Evolutionary conservation across 1,140 invertebrate genomes (phyloP).

Genomic region (Cyclina sinensis): DNA sequence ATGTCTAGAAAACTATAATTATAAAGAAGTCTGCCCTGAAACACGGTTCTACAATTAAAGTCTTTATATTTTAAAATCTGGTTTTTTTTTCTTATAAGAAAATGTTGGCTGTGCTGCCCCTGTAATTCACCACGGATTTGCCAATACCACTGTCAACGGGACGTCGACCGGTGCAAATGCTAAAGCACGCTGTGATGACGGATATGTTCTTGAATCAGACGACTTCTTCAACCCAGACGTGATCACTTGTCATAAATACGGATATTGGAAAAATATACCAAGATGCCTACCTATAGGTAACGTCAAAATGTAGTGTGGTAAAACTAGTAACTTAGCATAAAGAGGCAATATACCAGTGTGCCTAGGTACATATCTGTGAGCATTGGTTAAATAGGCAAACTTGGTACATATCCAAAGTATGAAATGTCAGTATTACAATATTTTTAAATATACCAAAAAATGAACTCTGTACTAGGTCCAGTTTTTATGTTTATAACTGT

Average conservation of each 20-base stretch:
- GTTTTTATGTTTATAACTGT: too few species aligned
- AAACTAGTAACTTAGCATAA: neutral
- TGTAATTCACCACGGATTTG: neutral
- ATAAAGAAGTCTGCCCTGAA: too few species aligned
- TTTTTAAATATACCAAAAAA: too few species aligned
- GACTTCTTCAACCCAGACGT: neutral
- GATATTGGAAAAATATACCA: conserved; percentile 22
- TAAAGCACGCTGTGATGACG: neutral
- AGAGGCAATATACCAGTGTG: neutral
- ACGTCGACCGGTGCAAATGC: neutral
- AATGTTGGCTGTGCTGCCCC: neutral
- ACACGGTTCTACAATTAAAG: too few species aligned
- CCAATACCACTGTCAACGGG: neutral
- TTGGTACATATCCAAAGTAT: too few species aligned
- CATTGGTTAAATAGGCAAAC: too few species aligned
- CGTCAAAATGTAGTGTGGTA: neutral
- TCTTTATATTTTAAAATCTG: too few species aligned
- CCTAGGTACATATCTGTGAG: too few species aligned
- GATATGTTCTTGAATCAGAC: neutral
- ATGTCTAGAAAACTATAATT: too few species aligned
- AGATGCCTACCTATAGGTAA: neutral
- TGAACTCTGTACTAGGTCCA: too few species aligned
- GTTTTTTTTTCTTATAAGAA: neutral
- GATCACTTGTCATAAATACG: conserved; percentile 2
- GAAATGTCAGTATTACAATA: neutral